phyloP scores from a whole-genome alignment of 2,888 invertebrate genomes.

The Timema cristinae region DNA sequence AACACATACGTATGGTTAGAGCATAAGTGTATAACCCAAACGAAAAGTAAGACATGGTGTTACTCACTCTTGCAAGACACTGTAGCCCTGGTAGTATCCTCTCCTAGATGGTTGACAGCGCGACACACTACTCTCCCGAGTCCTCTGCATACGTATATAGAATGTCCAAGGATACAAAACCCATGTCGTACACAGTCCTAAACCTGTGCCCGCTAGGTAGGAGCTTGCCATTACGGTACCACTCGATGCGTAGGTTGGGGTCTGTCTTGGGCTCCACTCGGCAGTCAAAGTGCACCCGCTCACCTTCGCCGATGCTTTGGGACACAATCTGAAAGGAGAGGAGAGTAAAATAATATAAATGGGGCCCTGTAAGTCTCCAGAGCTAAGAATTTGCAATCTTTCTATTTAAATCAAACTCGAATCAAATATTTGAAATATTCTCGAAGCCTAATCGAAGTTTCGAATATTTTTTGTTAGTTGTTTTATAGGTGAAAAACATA shows the following conservation, averaged over 20 bases:
- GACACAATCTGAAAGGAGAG: slow-evolving; percentile 61
- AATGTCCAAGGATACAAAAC: slow-evolving; percentile 88
- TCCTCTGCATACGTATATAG: slow-evolving; percentile 91
- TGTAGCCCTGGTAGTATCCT: slow-evolving; percentile 80
- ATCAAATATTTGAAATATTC: too few species aligned
- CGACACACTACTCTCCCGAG: slow-evolving; percentile 92
- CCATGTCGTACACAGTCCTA: slow-evolving; percentile 88
- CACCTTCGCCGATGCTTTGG: slow-evolving; percentile 83
- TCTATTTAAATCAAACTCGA: too few species aligned
- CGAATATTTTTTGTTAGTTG: too few species aligned
- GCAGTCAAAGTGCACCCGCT: slow-evolving; percentile 91
- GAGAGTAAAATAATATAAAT: neutral
- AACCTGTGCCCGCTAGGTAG: slow-evolving; percentile 89
- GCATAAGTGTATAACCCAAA: too few species aligned
- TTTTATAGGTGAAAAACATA: too few species aligned
- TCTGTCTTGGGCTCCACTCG: slow-evolving; percentile 93
- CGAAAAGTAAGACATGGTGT: too few species aligned
- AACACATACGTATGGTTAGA: too few species aligned
- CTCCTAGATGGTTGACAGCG: slow-evolving; percentile 87
- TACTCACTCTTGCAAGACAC: slow-evolving; percentile 75
- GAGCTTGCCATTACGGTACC: slow-evolving; percentile 88
- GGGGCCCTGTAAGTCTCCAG: too few species aligned
- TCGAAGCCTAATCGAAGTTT: too few species aligned
- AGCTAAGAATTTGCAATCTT: too few species aligned
- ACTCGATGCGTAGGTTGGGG: slow-evolving; percentile 84